Evolutionary conservation across 2,888 invertebrate genomes (phyloP).

Genomic region (Psylliodes chrysocephalus): DNA sequence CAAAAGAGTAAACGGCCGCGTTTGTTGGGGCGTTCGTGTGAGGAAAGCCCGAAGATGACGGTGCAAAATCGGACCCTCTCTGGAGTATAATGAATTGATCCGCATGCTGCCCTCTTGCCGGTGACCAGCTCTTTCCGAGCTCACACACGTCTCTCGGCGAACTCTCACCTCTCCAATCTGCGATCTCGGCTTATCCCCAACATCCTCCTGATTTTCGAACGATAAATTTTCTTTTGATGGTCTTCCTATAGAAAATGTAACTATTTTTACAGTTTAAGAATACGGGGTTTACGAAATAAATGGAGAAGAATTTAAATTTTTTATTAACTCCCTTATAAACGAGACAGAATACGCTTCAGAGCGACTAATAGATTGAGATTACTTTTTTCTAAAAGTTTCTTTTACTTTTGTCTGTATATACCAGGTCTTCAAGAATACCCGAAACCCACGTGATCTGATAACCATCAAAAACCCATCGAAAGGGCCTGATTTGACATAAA

Average conservation of each 20-base stretch:
- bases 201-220: constrained; percentile 40
- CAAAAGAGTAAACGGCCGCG: constrained; percentile 49
- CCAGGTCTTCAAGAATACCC: too few relatives aligned
- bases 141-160: constrained; percentile 49
- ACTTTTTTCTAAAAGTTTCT: too few relatives aligned
- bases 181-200: constrained; percentile 42
- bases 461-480: too few relatives aligned
- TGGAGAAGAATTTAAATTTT: too few relatives aligned
- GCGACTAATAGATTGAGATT: too few relatives aligned
- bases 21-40: constrained; percentile 47
- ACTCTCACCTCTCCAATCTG: constrained; percentile 56
- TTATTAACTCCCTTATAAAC: too few relatives aligned
- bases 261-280: neutral
- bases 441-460: too few relatives aligned
- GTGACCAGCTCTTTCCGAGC: constrained; percentile 39
- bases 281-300: too few relatives aligned
- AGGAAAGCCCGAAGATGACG: constrained; percentile 58
- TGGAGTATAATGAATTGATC: constrained; percentile 62
- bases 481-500: too few relatives aligned
- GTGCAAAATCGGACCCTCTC: constrained; percentile 61
- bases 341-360: too few relatives aligned
- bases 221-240: constrained; percentile 41
- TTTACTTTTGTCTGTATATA: too few relatives aligned
- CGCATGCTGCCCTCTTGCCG: constrained; percentile 59
- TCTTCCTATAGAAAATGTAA: constrained; percentile 21